phyloP scores from a whole-genome alignment of 1,140 invertebrate species.

The Rhopalosiphum maidis region DNA sequence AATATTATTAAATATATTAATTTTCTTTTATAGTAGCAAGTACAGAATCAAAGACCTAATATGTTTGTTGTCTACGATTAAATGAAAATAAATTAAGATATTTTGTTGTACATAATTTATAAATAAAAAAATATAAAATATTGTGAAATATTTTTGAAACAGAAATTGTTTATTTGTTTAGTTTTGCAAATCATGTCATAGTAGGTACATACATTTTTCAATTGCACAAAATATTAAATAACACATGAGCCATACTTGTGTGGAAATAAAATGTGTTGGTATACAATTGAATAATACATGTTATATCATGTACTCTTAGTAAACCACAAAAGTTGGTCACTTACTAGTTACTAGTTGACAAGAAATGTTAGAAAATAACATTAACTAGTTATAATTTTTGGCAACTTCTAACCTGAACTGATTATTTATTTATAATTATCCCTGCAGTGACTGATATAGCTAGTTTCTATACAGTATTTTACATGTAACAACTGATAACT shows the following conservation, averaged over 20 bases:
- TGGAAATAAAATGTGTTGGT: neutral
- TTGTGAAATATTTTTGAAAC: constrained; percentile 5
- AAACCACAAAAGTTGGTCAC: neutral
- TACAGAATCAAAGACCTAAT: constrained; percentile 16
- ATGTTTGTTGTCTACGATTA: neutral
- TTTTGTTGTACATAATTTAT: constrained; percentile 47
- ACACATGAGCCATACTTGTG: neutral
- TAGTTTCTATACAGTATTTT: neutral
- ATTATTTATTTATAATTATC: neutral
- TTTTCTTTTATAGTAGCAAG: constrained; percentile 23
- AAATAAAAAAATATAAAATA: constrained; percentile 2
- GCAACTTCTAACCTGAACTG: neutral
- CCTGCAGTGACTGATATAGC: neutral
- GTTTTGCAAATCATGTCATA: neutral
- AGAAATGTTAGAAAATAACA: neutral
- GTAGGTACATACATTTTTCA: neutral
- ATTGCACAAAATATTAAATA: neutral
- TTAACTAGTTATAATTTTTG: neutral
- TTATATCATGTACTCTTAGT: neutral
- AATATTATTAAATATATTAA: neutral
- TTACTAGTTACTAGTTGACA: neutral
- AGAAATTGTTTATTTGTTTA: neutral
- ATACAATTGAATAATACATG: neutral
- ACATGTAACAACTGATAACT: neutral
- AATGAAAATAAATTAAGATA: constrained; percentile 14